A percentile compares a stretch with the other conserved stretches of the same genome.
Evolutionary conservation across 2,797 vertebrate genomes (phyloP).

Genomic region (Limosa lapponica): DNA sequence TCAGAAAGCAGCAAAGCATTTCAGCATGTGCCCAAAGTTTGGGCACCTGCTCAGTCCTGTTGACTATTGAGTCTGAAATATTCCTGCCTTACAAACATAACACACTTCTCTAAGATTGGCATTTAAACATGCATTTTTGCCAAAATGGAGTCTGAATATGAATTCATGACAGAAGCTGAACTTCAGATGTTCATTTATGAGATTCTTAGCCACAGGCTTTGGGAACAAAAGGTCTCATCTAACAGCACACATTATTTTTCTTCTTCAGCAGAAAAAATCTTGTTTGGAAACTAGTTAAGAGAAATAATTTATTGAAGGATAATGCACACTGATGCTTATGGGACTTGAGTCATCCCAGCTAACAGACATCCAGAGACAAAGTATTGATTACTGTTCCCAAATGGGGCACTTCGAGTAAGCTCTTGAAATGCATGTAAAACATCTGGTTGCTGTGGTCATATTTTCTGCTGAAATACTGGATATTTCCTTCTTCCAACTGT

Average conservation of each 20-base stretch:
- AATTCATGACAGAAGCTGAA: neutral
- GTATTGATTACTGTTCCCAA: neutral
- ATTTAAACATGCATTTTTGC: fast-evolving
- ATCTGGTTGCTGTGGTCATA: neutral
- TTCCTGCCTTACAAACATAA: neutral
- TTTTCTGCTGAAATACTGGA: neutral
- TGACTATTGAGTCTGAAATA: neutral
- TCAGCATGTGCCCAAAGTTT: neutral
- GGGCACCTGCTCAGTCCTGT: slow-evolving; percentile 35
- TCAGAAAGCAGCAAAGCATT: slow-evolving; percentile 46
- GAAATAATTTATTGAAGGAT: neutral
- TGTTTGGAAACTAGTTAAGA: neutral
- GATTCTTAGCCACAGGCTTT: neutral
- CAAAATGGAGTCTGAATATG: neutral
- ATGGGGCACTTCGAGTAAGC: neutral
- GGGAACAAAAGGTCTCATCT: neutral
- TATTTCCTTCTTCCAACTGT: neutral
- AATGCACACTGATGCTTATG: neutral
- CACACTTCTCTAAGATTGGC: neutral
- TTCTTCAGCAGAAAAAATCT: neutral
- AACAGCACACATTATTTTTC: neutral
- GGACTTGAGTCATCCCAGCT: neutral
- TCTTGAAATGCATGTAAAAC: neutral
- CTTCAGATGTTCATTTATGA: neutral
- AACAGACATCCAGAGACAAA: neutral